Base-by-base conservation (phyloP, 2,888 invertebrate species). In the Drosophila paracracens region DNA sequence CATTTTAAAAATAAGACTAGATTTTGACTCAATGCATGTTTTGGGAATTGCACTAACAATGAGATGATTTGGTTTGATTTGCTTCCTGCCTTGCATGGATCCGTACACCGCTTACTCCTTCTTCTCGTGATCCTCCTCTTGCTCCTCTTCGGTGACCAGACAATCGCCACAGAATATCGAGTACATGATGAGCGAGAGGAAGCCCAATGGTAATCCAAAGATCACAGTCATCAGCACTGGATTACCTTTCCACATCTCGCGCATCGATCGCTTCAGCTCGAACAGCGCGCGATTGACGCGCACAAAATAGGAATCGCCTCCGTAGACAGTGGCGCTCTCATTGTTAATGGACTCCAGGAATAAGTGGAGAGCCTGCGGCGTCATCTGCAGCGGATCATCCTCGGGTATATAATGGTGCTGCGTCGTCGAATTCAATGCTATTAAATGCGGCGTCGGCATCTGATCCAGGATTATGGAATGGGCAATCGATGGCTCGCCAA, bases 151-250 rank as follows among this genome's bases (percentile, higher is more conserved):
- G 1, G 97, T 97, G 92, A 98, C 99, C 79, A 98, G 94, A 88
- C 99, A 98, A 92, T 99, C 99, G 61, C 98, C 97, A 92, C 99
- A 99, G 93, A 98, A 99, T 75, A 99, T 96, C 2, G 98, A 98
- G 93, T 99, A 99, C 92, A 98, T 96, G 87, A 99, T 99, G 27
- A 99, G 95, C 29, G 97, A 96, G 27, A 99, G 95, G 92, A 99
- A 99, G 40, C 98, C 97, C 51, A 98, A 94, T 0, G 99, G 99
- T 70, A 99, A 94, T 1, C 99, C 99, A 93, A 99, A 98, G 60
- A 99, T 95, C 6, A 99, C 96, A 36, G 98, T 95, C 6, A 99
- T 98, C 72, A 99, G 94, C 74, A 99, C 97, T 0, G 99, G 98
- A 94, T 98, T 98, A 13, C 98, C 98, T 76, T 94, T 94, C 98